Evolutionary conservation across 2,888 invertebrate genomes (phyloP).

Genomic region (Melieria crassipennis): DNA sequence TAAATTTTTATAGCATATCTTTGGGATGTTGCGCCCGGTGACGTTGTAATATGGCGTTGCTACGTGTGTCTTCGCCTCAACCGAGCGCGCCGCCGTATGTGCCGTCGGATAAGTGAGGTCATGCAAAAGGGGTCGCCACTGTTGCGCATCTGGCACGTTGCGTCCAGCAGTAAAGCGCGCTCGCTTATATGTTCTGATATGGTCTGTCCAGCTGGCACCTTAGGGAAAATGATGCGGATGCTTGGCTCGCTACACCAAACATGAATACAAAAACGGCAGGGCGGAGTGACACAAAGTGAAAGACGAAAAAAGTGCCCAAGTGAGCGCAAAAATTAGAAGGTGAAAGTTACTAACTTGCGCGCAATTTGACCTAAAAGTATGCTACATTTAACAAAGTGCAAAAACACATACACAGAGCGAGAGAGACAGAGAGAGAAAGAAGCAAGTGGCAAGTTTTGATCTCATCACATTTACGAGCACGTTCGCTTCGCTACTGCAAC

Average conservation of each 20-base stretch:
- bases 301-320: background rate
- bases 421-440: too few relatives aligned
- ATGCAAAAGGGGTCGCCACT: conserved; percentile 4
- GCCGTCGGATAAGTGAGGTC: conserved; percentile 8
- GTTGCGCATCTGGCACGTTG: background rate
- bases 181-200: too few relatives aligned
- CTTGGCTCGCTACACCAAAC: background rate
- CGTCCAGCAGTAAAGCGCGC: background rate
- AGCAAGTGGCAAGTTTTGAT: too few relatives aligned
- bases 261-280: background rate
- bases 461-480: too few relatives aligned
- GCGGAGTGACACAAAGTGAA: background rate
- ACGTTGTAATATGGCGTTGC: background rate
- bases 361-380: background rate
- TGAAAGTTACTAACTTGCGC: background rate
- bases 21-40: background rate
- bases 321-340: background rate
- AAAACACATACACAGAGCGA: too few relatives aligned
- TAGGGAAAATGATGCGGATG: too few relatives aligned
- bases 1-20: conserved; percentile 15
- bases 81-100: too few relatives aligned
- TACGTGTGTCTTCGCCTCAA: background rate
- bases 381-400: background rate
- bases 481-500: too few relatives aligned
- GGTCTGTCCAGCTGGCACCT: too few relatives aligned